phyloP scores from a whole-genome alignment of 2,797 vertebrate species.

The Pyrocephalus nanus region DNA sequence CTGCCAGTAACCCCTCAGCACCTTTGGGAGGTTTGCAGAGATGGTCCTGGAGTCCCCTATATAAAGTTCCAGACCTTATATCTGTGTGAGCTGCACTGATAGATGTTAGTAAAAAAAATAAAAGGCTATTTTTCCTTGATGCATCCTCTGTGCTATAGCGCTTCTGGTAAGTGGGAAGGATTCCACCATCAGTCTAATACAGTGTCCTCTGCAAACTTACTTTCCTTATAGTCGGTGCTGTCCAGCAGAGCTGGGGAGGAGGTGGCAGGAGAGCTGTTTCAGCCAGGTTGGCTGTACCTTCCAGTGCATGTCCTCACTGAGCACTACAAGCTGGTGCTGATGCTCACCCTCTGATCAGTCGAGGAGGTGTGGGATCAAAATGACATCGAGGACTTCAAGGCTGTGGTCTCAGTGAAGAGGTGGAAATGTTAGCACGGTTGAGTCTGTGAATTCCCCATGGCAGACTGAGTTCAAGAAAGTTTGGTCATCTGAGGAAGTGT shows the following conservation, averaged over 20 bases:
- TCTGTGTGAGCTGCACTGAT: background rate
- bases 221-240: slow-evolving; percentile 68
- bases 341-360: slow-evolving; percentile 65
- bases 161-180: background rate
- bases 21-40: background rate
- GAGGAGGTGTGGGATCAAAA: background rate
- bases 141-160: background rate
- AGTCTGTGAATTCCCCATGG: background rate
- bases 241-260: slow-evolving; percentile 61
- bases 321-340: slow-evolving; percentile 79
- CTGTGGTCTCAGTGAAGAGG: background rate
- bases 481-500: background rate
- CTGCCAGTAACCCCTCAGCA: background rate
- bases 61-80: background rate
- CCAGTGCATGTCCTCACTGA: slow-evolving; percentile 79
- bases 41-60: accelerated
- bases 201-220: background rate
- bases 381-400: background rate
- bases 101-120: background rate
- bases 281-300: slow-evolving; percentile 71
- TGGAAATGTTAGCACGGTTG: background rate
- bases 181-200: background rate
- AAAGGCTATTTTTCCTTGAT: background rate
- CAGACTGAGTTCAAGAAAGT: background rate
- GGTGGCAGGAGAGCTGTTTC: slow-evolving; percentile 74